Evolutionary conservation across 2,113 vertebrate species (phyloP), one percentile per base, ranked within the genome.

Genomic region (Pachyramphus minor): DNA sequence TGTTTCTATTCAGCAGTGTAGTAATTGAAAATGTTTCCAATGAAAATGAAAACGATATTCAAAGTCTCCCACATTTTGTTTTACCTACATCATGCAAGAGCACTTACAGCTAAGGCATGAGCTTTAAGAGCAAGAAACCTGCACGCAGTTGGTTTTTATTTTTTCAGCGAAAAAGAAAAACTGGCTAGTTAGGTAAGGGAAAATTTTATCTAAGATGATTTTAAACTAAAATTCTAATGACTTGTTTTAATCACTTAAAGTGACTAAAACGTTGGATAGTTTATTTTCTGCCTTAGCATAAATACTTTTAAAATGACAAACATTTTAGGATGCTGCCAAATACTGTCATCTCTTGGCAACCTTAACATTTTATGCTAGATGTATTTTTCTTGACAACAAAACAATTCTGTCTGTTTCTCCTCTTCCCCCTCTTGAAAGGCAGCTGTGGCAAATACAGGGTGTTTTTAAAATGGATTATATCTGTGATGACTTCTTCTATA

Each of bases 291-390:
- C 97, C 98, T 98, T 98, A 98, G 97, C 98, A 98, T 98, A 98
- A 99, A 99, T 99, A 99, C 97, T 99, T 99, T 98, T 97, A 98
- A 98, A 98, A 99, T 99, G 99, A 99, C 98, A 99, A 99, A 98
- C 95, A 99, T 98, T 98, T 98, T 98, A 97, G 97, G 96, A 97
- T 90, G 95, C 98, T 98, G 98, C 99, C 99, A 99, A 98, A 98
- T 96, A 97, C 98, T 98, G 98, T 99, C 98, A 98, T 98, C 97
- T 97, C 98, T 98, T 98, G 98, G 98, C 98, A 98, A 84, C 96
- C 95, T 97, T 96, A 96, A 93, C 85, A 91, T 97, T 95, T 98
- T 95, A 87, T 96, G 78, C 93, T 97, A 97, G 98, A 98, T 98
- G 93, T 97, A 97, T 98, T 98, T 97, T 98, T 98, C 97, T 97